phyloP scores from a whole-genome alignment of 2,113 vertebrate genomes.

The Ivindomyrus marchei region DNA sequence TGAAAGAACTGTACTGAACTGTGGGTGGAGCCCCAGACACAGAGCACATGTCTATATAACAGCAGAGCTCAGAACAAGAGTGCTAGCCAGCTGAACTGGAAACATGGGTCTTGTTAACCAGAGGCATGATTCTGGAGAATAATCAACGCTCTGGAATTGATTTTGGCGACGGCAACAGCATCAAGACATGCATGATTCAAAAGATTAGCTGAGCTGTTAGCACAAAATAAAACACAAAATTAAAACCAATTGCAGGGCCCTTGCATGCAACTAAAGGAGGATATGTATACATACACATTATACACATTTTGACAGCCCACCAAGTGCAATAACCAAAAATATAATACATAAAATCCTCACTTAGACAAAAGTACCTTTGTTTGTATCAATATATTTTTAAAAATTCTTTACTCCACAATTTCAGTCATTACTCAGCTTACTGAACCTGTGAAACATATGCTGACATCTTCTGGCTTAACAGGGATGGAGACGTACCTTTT shows the following conservation, averaged over 20 bases:
- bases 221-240: not conserved
- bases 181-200: not conserved
- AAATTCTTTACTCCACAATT: not conserved
- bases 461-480: conserved; percentile 19
- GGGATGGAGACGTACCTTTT: conserved; percentile 52
- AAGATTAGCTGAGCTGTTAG: not conserved
- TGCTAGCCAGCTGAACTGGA: not conserved
- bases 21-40: not conserved
- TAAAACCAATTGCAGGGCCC: not conserved
- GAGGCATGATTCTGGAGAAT: not conserved
- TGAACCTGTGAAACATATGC: not conserved
- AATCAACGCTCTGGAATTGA: not conserved
- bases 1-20: not conserved
- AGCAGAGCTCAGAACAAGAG: not conserved
- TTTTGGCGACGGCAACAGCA: not conserved
- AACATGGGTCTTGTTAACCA: not conserved
- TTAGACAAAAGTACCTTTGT: not conserved
- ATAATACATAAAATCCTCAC: not conserved
- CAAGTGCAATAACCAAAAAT: not conserved
- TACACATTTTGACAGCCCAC: not conserved
- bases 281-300: not conserved
- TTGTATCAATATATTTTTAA: not conserved
- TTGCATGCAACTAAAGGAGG: not conserved
- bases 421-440: not conserved
- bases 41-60: not conserved